These are phyloP conservation scores for Sialia sialis DNA, from an alignment of 2,113 vertebrate species.

Conservation along the genomic window DNA sequence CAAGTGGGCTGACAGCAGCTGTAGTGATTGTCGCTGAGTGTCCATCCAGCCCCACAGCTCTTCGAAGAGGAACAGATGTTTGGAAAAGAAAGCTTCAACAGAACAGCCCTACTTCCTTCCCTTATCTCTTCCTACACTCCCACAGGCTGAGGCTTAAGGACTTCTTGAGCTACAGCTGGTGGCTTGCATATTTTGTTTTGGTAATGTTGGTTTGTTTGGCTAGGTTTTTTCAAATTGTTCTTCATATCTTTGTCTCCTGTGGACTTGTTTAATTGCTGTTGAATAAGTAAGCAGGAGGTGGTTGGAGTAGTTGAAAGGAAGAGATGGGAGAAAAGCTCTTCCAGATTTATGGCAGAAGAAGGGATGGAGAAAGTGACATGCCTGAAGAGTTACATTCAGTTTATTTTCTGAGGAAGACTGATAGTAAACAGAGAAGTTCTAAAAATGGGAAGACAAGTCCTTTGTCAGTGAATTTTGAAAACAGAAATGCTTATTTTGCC, in stretches of 20 bases:
- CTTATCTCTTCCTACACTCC: neutral
- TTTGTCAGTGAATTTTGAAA: neutral
- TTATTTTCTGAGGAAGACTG: neutral
- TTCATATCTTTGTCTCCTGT: neutral
- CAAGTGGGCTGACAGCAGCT: neutral
- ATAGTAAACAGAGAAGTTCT: neutral
- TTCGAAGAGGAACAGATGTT: neutral
- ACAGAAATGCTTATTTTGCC: neutral
- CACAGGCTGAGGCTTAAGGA: accelerated
- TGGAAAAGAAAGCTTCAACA: neutral
- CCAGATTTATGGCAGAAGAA: neutral
- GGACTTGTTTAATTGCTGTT: neutral
- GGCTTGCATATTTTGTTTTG: neutral
- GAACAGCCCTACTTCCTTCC: neutral
- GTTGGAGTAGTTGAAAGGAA: neutral
- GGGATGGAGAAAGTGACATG: neutral
- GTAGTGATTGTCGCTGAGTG: neutral
- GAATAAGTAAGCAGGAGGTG: neutral
- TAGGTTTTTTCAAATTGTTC: neutral
- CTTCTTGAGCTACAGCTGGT: neutral
- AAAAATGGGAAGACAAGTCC: neutral
- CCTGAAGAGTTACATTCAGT: neutral
- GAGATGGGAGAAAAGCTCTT: neutral
- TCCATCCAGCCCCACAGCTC: neutral
- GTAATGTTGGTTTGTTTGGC: neutral